Percentiles rank a stretch among this genome's conserved stretches.
Conservation (phyloP, 2,888 invertebrate species). For the Dolichomitus sp. region DNA sequence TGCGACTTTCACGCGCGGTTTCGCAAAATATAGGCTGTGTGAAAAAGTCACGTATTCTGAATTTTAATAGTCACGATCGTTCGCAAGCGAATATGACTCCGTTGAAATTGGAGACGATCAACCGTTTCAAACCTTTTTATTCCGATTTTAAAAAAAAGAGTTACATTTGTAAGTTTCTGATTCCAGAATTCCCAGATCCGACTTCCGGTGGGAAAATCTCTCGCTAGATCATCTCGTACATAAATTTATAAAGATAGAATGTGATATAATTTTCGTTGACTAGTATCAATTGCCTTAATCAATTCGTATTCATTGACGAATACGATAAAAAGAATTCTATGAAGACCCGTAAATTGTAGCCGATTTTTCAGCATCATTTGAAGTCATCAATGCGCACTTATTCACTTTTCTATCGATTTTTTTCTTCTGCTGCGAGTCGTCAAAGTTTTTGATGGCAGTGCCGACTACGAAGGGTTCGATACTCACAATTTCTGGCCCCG, state of each 20-base stretch:
- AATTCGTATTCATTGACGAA: neutral
- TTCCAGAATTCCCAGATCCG: no score
- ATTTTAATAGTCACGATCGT: no score
- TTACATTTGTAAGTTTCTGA: no score
- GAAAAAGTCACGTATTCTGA: no score
- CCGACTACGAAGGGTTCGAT: conserved; percentile 20
- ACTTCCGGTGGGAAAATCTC: no score
- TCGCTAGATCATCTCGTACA: no score
- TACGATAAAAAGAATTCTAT: neutral
- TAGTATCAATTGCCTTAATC: neutral
- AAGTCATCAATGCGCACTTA: neutral
- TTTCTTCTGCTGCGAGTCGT: neutral
- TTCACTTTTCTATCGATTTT: neutral
- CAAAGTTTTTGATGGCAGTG: neutral
- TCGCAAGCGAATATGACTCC: no score
- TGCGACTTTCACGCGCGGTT: no score
- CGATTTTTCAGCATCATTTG: neutral
- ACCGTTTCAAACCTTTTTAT: neutral
- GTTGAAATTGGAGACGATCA: no score
- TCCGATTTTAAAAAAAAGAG: neutral
- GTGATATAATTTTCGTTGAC: neutral
- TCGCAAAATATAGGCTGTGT: no score
- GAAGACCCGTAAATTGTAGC: neutral
- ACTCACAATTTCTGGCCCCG: conserved; percentile 24
- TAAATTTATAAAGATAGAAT: neutral